phyloP scores from a whole-genome alignment of 1,140 invertebrate genomes.

The Brachionus rubens region DNA sequence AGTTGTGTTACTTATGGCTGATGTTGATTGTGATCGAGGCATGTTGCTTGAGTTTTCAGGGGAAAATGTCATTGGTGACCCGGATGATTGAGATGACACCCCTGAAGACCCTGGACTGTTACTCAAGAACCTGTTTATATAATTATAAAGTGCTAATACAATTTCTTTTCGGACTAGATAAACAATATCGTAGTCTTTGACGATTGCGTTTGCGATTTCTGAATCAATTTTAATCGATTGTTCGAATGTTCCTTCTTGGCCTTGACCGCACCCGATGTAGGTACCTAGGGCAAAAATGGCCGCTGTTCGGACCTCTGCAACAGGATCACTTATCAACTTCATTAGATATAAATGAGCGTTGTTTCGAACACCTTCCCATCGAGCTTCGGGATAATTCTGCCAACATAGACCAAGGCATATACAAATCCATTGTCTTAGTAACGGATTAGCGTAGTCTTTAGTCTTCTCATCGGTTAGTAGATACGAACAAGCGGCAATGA shows the following conservation, averaged over 20 bases:
- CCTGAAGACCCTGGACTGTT: not conserved
- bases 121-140: not conserved
- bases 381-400: slow-evolving; percentile 13
- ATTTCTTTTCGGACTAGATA: slow-evolving; percentile 18
- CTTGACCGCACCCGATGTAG: not conserved
- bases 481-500: slow-evolving; percentile 13
- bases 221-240: slow-evolving; percentile 11
- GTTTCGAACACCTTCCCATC: slow-evolving; percentile 21
- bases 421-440: slow-evolving; percentile 22
- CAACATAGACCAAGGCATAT: slow-evolving; percentile 26
- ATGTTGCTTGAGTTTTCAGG: not conserved
- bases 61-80: too few species aligned
- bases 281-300: slow-evolving; percentile 29
- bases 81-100: too few species aligned
- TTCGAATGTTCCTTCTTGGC: slow-evolving; percentile 18
- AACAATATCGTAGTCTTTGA: slow-evolving; percentile 25
- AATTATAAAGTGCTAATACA: slow-evolving; percentile 2
- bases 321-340: not conserved
- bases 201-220: not conserved
- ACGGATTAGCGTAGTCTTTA: not conserved
- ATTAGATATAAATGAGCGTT: not conserved
- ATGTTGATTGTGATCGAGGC: not conserved
- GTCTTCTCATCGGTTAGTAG: not conserved
- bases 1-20: not conserved
- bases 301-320: slow-evolving; percentile 20